Base-by-base conservation (phyloP, 2,888 invertebrate genomes). In the Corbicula japonica region DNA sequence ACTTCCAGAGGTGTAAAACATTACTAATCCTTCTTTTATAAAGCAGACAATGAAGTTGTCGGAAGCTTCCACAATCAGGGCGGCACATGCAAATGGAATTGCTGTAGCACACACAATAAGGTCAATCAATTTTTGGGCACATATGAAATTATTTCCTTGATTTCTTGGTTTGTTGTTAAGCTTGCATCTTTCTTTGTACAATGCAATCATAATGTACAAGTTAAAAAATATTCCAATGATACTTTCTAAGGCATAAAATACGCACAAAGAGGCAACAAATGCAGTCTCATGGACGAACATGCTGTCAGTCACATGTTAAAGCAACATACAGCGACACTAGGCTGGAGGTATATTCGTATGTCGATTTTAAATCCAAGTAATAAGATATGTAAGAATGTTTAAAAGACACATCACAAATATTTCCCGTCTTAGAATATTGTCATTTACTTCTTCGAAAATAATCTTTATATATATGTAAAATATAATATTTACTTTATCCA, bases 1-100 rank as follows among this genome's bases (percentile, higher is more conserved):
- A 48, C 82, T 82, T 18, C 77, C 75, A 3, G 78, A 76, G 46
- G 72, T 76, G 0, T 75, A 71, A n/a, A 78, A 73, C 78, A 82
- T 78, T 21, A 82, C 73, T 10, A 71, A 30, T 21, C 78, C 74
- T 44, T 82, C 82, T 30, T 78, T 78, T 10, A 78, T 74, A 26
- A 78, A 73, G 44, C 82, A 82, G 1, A 72, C 44, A 5, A 35
- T 48, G 35, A 63, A 28, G n/a, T 78, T 79, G 12, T 63, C 26
- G 15, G 60, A 54, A 23, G 52, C 60, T 21, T 78, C 58, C 10
- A 78, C 26, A 10, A 82, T 44, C 15, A 82, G 52, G 38, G 69
- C 76, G 2, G 50, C 34, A 28, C 78, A 65, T 10, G 76, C 63
- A 30, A 61, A 32, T 5, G 78, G 82, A 32, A 82, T 73, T 0